Evolutionary conservation across 2,888 invertebrate genomes (phyloP), one percentile per base, ranked within the genome.

Genomic region (Eupithecia exiguata): DNA sequence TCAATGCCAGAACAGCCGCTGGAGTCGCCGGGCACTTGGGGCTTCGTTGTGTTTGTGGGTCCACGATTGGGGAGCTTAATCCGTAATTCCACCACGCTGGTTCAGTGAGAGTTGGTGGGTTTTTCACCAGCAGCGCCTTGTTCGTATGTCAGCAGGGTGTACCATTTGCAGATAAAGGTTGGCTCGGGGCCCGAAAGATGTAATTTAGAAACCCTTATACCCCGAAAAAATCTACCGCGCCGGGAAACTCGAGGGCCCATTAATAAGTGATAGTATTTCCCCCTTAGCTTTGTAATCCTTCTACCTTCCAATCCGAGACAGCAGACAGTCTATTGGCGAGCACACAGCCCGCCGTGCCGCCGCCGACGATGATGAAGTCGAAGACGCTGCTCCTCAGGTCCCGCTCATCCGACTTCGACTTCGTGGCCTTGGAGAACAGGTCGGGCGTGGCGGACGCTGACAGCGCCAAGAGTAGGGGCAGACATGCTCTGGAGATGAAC

Each of bases 311-410:
- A 69, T 93, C 91, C 1, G 87, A 81, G 1, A 91, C 84, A 21
- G 93, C 92, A 0, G 94, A 94, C 1, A 94, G 87, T 18, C 94
- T 84, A 71, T 94, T 94, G 0, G 94, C 94, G 61, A 94, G 87
- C 71, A 94, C 84, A 53, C 94, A 94, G 1, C 94, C 94, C 0
- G 94, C 90, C 0, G 94, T 93, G 0, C 94, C 94, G 0, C 94
- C 94, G 0, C 94, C 94, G 0, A 94, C 83, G 70, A 94, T 91
- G 80, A 94, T 92, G 86, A 94, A 94, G 85, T 94, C 94, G 71
- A 90, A 94, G n/a, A 94, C 94, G 62, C 92, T 92, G 86, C 85
- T 93, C 82, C 86, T 86, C 1, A 92, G 80, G 71, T 91, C 91
- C 43, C 87, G 82, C 70, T 92, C 93, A 35, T 93, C 92, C 0